phyloP scores from a whole-genome alignment of 2,113 vertebrate species.

The Stigmatopora nigra region DNA sequence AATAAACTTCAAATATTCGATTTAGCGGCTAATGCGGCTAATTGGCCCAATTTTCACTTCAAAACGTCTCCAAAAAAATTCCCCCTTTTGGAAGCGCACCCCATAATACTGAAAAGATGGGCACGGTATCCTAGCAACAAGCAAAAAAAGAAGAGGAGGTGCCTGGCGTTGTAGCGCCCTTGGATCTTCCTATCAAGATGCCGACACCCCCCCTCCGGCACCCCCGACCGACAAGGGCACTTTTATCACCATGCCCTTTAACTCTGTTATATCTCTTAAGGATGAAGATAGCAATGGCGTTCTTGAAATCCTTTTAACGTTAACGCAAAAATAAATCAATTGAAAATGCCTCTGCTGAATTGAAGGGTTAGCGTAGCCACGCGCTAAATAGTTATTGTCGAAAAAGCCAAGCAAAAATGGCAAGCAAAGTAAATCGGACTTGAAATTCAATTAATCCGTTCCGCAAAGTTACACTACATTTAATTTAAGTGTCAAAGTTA shows the following conservation, averaged over 20 bases:
- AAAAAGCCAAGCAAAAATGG: constrained; percentile 33
- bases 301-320: constrained; percentile 53
- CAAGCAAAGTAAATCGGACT: background rate
- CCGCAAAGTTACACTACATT: background rate
- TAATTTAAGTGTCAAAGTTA: too few relatives aligned
- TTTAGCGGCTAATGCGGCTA: background rate
- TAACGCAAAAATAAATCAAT: constrained; percentile 11
- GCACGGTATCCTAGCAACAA: constrained; percentile 69
- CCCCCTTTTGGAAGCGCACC: constrained; percentile 24
- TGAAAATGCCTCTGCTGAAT: constrained; percentile 16
- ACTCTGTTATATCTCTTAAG: constrained; percentile 21
- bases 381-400: constrained; percentile 54
- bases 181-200: constrained; percentile 31
- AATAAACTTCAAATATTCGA: background rate
- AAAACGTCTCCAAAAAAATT: background rate
- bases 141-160: constrained; percentile 28
- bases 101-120: constrained; percentile 43
- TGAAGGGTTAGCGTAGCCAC: constrained; percentile 39
- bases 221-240: background rate
- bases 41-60: background rate
- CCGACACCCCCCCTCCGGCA: background rate
- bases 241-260: constrained; percentile 32
- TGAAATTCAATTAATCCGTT: background rate
- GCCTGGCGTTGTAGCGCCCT: constrained; percentile 52
- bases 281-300: constrained; percentile 36